Conservation (phyloP, 2,113 vertebrate genomes). For the Chiloscyllium plagiosum region DNA sequence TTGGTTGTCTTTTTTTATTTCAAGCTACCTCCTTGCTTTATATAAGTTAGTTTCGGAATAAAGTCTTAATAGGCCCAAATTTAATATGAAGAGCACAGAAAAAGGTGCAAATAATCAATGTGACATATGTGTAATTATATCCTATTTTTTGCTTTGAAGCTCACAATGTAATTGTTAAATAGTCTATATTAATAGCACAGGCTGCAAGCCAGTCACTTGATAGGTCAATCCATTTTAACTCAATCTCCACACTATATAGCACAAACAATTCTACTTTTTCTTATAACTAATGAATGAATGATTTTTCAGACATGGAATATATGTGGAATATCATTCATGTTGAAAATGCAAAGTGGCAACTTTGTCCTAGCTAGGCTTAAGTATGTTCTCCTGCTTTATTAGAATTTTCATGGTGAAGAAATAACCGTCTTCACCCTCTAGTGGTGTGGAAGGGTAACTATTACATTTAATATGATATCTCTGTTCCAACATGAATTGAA, state of each 20-base stretch:
- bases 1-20: not conserved
- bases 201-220: not conserved
- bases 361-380: not conserved
- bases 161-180: not conserved
- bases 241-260: not conserved
- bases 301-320: not conserved
- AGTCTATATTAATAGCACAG: not conserved
- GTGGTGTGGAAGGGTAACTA: not conserved
- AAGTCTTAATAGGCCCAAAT: not conserved
- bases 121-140: not conserved
- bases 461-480: not conserved
- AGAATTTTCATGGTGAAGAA: not conserved
- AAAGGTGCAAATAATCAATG: not conserved
- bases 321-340: not conserved
- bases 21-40: not conserved
- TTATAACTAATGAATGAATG: not conserved
- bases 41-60: not conserved
- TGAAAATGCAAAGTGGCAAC: not conserved
- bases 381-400: not conserved
- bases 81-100: not conserved
- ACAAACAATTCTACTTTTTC: not conserved
- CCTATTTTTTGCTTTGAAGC: not conserved
- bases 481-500: not conserved
- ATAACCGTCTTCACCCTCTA: not conserved
- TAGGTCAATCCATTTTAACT: not conserved